Evolutionary conservation across 2,797 vertebrate species (phyloP).

Genomic region (Champsocephalus gunnari): DNA sequence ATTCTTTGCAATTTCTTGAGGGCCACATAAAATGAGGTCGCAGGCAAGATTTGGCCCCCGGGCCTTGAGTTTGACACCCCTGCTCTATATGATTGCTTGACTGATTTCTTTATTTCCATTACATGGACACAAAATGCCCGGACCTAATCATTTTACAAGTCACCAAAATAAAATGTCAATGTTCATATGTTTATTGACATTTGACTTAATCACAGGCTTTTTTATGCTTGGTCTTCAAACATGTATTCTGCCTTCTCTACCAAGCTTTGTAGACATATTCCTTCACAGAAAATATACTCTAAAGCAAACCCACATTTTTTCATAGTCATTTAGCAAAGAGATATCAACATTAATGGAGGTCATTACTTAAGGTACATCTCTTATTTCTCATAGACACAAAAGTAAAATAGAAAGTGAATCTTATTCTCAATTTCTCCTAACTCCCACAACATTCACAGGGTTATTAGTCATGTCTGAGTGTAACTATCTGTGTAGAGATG

Average conservation of each 20-base stretch:
- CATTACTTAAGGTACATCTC: not conserved
- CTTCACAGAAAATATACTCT: too few species aligned
- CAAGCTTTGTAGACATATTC: too few species aligned
- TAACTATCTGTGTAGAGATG: not conserved
- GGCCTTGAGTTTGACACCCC: too few species aligned
- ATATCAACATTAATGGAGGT: not conserved
- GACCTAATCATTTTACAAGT: too few species aligned
- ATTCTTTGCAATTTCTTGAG: too few species aligned
- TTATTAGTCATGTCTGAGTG: not conserved
- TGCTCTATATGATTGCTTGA: not conserved
- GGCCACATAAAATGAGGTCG: too few species aligned
- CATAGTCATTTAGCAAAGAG: not conserved
- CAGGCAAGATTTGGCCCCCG: too few species aligned
- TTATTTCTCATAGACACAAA: not conserved
- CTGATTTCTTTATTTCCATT: too few species aligned
- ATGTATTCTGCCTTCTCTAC: not conserved
- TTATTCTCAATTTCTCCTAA: too few species aligned
- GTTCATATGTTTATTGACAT: not conserved
- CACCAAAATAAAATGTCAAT: not conserved
- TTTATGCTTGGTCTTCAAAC: not conserved
- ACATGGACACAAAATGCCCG: not conserved
- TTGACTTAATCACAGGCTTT: not conserved
- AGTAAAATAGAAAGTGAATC: too few species aligned
- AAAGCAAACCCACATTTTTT: not conserved
- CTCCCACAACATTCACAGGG: too few species aligned